Conservation (phyloP, 2,113 vertebrate species). For the Poecile atricapillus region DNA sequence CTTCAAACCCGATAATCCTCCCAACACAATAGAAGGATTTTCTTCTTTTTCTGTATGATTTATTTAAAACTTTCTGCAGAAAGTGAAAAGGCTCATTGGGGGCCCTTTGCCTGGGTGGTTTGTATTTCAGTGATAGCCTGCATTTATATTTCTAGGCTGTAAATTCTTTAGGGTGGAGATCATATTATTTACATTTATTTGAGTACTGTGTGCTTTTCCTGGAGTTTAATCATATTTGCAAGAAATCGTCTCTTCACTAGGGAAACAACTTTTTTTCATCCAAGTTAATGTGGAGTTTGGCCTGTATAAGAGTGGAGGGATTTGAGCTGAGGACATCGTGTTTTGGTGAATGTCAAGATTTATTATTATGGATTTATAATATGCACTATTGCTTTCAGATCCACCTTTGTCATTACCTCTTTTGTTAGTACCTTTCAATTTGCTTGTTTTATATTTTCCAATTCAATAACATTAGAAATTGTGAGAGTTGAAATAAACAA, state of each 20-base stretch:
- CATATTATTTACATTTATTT: neutral
- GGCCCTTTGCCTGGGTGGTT: neutral
- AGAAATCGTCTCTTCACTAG: neutral
- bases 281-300: neutral
- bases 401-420: neutral
- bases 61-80: neutral
- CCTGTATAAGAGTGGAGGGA: neutral
- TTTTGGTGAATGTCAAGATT: neutral
- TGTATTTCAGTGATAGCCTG: neutral
- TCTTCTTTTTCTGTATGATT: neutral
- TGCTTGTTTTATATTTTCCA: neutral
- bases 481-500: neutral
- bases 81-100: neutral
- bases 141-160: neutral
- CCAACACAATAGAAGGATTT: neutral
- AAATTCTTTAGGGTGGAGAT: neutral
- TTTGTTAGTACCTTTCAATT: neutral
- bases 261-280: neutral
- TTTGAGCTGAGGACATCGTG: neutral
- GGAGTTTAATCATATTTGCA: neutral
- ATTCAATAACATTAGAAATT: neutral
- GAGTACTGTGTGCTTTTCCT: neutral
- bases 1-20: neutral
- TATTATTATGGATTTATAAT: neutral
- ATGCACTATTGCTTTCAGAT: neutral